Conservation (phyloP, 2,113 vertebrate species). For the Corvus moneduloides region DNA sequence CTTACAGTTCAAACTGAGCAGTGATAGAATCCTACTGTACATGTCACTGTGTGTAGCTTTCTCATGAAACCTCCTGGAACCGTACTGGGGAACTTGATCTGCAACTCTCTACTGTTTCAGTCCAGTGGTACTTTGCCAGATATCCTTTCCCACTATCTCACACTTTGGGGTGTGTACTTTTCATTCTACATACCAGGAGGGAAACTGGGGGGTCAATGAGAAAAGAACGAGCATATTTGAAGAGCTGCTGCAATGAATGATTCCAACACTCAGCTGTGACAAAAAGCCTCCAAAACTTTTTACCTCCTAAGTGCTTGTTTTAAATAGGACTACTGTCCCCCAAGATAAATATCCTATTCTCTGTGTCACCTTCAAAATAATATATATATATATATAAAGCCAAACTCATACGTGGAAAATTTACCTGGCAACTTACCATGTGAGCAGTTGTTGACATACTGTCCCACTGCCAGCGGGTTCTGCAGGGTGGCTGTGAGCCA, state of each 20-base stretch:
- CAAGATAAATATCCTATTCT: neutral
- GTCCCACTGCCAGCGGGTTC: slow-evolving; percentile 89
- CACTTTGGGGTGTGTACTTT: neutral
- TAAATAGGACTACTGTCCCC: neutral
- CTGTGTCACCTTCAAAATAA: neutral
- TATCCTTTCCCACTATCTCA: neutral
- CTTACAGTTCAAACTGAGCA: neutral
- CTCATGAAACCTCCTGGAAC: neutral
- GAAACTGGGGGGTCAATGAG: neutral
- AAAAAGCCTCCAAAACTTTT: neutral
- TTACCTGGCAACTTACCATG: slow-evolving; percentile 64
- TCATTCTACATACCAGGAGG: neutral
- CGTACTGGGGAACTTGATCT: neutral
- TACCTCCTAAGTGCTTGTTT: neutral
- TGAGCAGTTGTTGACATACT: slow-evolving; percentile 96
- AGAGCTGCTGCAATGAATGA: accelerated
- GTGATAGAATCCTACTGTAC: neutral
- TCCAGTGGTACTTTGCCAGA: neutral
- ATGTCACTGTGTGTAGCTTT: neutral
- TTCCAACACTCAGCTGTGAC: neutral
- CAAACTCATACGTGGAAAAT: neutral
- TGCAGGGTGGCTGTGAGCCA: slow-evolving; percentile 80
- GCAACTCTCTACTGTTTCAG: neutral
- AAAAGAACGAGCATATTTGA: neutral
- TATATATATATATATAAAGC: neutral